Conservation (phyloP, 2,113 vertebrate genomes). For the Actinemys pallida region DNA sequence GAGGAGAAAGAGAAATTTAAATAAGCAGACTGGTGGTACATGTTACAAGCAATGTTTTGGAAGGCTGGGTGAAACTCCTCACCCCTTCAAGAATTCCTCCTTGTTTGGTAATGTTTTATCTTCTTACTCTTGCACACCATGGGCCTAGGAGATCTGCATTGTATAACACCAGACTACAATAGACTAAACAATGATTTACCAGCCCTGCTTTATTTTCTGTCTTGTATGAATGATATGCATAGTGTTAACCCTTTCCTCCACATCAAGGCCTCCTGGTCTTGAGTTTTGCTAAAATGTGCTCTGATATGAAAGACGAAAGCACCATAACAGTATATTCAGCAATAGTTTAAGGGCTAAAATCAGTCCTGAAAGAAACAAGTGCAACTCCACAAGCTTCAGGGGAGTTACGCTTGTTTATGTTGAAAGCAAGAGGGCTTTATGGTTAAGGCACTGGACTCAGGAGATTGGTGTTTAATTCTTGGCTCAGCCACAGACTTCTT, state of each 20-base stretch:
- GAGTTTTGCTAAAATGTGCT: slow-evolving; percentile 18
- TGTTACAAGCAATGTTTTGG: slow-evolving; percentile 11
- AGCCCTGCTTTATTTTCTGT: slow-evolving; percentile 53
- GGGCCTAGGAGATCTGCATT: slow-evolving; percentile 41
- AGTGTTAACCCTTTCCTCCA: slow-evolving; percentile 56
- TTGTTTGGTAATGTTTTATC: slow-evolving; percentile 51
- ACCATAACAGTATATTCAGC: background rate
- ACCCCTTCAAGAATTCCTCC: slow-evolving; percentile 36
- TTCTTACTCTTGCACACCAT: slow-evolving; percentile 47
- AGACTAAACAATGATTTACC: slow-evolving; percentile 77
- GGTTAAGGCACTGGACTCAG: background rate
- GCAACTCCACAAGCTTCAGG: background rate
- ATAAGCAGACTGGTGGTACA: background rate
- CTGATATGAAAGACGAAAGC: background rate
- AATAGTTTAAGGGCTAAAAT: background rate
- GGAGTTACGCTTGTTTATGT: background rate
- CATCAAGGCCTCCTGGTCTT: slow-evolving; percentile 9
- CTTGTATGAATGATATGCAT: slow-evolving; percentile 28
- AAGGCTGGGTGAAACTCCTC: background rate
- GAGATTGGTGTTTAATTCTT: background rate
- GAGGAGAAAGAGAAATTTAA: background rate
- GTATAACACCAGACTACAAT: slow-evolving; percentile 57
- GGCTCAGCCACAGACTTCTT: background rate
- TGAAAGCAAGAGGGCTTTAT: background rate
- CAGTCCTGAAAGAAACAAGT: background rate